Conservation (phyloP, 2,888 invertebrate species). For the Artemia sp. region DNA sequence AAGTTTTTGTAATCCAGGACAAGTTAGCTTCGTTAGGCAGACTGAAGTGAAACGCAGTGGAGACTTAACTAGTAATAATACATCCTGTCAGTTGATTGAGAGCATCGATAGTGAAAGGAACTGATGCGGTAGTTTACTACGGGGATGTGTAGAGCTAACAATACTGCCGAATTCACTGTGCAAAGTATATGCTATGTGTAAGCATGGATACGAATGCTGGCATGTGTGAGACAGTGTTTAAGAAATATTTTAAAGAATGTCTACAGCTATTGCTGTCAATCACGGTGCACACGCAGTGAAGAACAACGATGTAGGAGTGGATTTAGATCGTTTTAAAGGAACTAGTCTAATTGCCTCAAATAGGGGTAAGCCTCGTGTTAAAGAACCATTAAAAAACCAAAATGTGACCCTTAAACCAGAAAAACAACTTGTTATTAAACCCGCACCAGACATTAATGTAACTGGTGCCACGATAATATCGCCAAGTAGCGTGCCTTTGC, state of each 20-base stretch:
- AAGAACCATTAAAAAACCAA: slow-evolving; percentile 4
- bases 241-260: not conserved
- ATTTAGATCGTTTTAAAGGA: slow-evolving; percentile 46
- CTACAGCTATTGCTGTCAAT: slow-evolving; percentile 23
- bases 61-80: not conserved
- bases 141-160: too few species aligned
- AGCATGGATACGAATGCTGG: slow-evolving; percentile 4
- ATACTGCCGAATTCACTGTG: not conserved
- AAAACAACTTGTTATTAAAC: not conserved
- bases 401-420: not conserved
- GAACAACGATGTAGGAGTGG: slow-evolving; percentile 48
- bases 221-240: not conserved
- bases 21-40: not conserved
- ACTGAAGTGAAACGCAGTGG: slow-evolving; percentile 10
- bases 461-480: slow-evolving; percentile 6
- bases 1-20: not conserved
- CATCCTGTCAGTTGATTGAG: slow-evolving; percentile 13
- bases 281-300: slow-evolving; percentile 33
- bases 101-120: not conserved
- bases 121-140: too few species aligned
- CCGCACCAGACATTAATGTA: not conserved
- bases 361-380: slow-evolving; percentile 22
- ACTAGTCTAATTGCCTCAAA: slow-evolving; percentile 40
- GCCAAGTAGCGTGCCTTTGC: not conserved
- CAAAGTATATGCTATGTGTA: slow-evolving; percentile 9